Conservation (phyloP, 2,888 invertebrate species). For the Magallana nippona region DNA sequence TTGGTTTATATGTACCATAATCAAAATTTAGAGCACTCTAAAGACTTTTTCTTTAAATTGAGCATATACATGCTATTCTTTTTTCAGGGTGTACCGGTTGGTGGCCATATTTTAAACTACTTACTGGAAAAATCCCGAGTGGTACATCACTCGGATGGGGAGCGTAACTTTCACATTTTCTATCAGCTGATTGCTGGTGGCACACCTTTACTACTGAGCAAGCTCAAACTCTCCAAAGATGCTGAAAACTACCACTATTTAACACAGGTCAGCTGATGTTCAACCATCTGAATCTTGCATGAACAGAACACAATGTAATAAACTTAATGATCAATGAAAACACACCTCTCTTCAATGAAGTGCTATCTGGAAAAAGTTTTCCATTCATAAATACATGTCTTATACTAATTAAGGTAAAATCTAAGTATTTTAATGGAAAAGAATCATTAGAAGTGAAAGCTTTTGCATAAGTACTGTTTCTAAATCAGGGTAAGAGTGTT, state of each 20-base stretch:
- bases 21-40: background rate
- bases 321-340: background rate
- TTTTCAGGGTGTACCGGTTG: constrained; percentile 86
- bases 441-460: no score
- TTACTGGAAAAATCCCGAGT: constrained; percentile 94
- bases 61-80: background rate
- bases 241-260: constrained; percentile 89
- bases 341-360: no score
- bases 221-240: constrained; percentile 86
- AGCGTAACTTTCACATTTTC: constrained; percentile 95
- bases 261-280: constrained; percentile 84
- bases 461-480: background rate
- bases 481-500: constrained; percentile 73
- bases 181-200: constrained; percentile 91
- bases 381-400: no score
- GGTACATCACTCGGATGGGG: constrained; percentile 90
- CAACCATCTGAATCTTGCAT: background rate
- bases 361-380: no score
- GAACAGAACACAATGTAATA: background rate
- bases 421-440: no score
- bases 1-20: background rate
- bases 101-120: constrained; percentile 94
- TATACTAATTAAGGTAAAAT: no score
- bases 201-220: constrained; percentile 84
- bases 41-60: no score